Conservation (phyloP, 2,797 vertebrate genomes). For the Sebastes cheni region DNA sequence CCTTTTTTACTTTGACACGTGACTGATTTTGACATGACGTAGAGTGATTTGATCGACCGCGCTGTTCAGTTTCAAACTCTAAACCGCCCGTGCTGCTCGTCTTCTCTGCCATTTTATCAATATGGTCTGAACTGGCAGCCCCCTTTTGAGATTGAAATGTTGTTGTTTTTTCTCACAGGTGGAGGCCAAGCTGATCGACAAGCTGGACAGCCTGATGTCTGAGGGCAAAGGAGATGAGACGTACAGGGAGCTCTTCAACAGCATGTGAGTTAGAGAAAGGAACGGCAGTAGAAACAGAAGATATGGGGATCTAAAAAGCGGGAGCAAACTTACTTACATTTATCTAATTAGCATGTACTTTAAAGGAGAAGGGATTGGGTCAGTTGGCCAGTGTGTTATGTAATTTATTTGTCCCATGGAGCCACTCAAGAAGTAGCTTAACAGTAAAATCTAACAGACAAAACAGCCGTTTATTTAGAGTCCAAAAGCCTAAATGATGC, state of each 20-base stretch:
- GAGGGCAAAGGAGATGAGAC: conserved; percentile 99
- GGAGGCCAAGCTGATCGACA: conserved; percentile 98
- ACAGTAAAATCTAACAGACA: not conserved
- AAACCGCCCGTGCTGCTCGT: not conserved
- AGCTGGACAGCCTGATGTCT: conserved; percentile 98
- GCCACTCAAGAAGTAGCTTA: not conserved
- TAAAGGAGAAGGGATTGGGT: not conserved
- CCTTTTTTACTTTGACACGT: not conserved
- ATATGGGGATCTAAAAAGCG: not conserved
- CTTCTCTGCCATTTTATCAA: not conserved
- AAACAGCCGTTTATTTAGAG: conserved; percentile 13
- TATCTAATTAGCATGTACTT: not conserved
- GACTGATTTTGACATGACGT: not conserved
- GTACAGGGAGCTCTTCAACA: conserved; percentile 89
- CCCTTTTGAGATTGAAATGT: not conserved
- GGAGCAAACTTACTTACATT: not conserved
- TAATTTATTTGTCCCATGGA: not conserved
- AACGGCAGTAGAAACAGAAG: not conserved
- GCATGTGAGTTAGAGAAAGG: conserved; percentile 73
- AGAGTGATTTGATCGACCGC: not conserved
- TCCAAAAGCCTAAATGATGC: conserved; percentile 9
- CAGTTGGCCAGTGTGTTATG: not conserved
- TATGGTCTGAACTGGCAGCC: not conserved
- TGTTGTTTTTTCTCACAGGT: conserved; percentile 82
- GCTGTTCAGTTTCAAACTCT: not conserved